Percentiles rank a stretch among this genome's conserved stretches.
These are phyloP conservation scores for Hippoglossus stenolepis DNA, from an alignment of 2,113 vertebrate species.

Conservation along the genomic window DNA sequence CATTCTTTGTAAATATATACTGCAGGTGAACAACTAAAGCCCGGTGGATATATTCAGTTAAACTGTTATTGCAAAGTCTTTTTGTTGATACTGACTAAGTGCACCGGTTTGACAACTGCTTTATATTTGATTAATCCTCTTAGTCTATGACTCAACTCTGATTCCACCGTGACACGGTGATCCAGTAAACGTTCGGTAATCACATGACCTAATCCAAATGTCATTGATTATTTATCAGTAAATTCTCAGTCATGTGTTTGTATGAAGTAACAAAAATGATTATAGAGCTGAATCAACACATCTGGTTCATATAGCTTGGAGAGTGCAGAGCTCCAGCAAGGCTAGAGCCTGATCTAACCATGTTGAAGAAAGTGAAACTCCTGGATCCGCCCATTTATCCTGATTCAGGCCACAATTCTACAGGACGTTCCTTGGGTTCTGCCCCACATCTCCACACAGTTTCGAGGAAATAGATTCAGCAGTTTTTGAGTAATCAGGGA, in stretches of 20 bases:
- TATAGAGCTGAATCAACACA: no score
- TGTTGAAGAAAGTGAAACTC: no score
- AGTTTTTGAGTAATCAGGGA: neutral
- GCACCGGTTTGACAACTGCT: neutral
- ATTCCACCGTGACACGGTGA: neutral
- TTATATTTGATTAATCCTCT: slow-evolving; percentile 9
- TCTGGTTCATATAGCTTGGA: no score
- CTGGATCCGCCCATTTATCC: no score
- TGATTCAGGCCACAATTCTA: no score
- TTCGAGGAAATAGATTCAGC: no score
- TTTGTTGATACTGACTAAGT: neutral
- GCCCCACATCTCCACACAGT: neutral
- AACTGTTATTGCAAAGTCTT: neutral
- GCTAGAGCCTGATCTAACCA: no score
- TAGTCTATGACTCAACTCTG: neutral
- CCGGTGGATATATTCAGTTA: neutral
- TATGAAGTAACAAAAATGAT: no score
- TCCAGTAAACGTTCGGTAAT: neutral
- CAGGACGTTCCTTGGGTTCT: no score
- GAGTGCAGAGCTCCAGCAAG: no score
- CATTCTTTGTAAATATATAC: neutral
- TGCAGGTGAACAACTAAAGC: neutral
- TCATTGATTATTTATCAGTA: slow-evolving; percentile 29
- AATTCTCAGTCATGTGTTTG: neutral
- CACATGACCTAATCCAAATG: slow-evolving; percentile 22